Base-by-base conservation (phyloP, 2,797 vertebrate genomes). In the Enteromius radiatus region DNA sequence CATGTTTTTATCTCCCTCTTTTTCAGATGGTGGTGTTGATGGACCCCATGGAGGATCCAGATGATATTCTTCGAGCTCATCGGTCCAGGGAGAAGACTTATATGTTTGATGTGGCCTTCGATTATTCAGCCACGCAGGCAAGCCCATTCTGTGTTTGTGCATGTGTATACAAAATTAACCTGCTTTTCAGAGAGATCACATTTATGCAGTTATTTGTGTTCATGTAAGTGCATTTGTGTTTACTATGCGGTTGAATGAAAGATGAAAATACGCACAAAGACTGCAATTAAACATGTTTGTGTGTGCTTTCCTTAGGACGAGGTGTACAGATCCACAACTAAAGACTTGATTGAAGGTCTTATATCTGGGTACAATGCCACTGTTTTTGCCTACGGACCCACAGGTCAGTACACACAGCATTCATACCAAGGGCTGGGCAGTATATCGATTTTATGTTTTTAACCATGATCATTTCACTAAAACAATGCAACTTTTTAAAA, bases 301-400 rank as follows among this genome's bases (percentile, higher is more conserved):
- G 38, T 69, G 36, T 28, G 1, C 71, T 64, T n/a, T 33, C 12
- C 43, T 74, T 87, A 98, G 97, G 97, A 98, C 71, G 96, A 96
- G 76, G 97, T 98, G 78, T 98, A 98, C 85, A 91, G 94, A 80
- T 94, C 94, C 73, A 98, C 97, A 73, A 97, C 97, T 85, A 97
- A 92, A 91, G 95, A 93, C 5, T 93, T 98, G 80, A 95, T 98
- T 0, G 91, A 96, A 36, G 96, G 96, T 0, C 92, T 98, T 86
- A 96, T 97, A 84, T 97, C 97, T 0, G 97, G 97, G 88, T 97
- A 96, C 91, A 97, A 97, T 10, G 96, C 97, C 88, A 98, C 97
- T 0, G 93, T 98, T 88, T 98, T 98, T 83, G 94, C 97, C 90
- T 98, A 98, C 3, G 97, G 97, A 89, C 96, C 97, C 84, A 98